These are phyloP conservation scores for Brachystomella parvula DNA, from an alignment of 1,140 invertebrate species.

Conservation along the genomic window DNA sequence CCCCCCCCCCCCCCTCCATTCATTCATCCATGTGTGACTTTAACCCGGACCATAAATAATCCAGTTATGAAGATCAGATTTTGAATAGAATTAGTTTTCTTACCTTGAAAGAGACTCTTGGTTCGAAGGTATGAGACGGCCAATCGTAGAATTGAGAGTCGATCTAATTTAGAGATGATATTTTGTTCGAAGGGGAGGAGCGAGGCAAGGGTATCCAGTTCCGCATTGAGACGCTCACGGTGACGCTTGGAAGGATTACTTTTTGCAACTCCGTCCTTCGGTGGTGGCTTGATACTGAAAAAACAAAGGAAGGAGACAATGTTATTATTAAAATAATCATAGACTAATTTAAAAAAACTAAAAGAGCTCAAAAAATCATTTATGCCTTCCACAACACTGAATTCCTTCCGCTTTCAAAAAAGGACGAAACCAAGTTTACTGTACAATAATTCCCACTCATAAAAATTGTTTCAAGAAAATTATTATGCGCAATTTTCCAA, in stretches of 20 bases:
- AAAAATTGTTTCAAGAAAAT: no score
- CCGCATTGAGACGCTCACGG: slow-evolving; percentile 91
- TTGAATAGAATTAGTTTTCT: no score
- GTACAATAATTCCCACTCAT: no score
- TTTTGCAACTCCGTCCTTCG: slow-evolving; percentile 94
- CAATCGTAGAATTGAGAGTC: slow-evolving; percentile 91
- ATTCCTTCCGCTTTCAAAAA: no score
- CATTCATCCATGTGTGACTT: no score
- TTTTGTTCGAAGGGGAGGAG: slow-evolving; percentile 96
- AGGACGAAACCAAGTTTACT: no score
- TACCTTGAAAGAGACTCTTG: slow-evolving; percentile 99
- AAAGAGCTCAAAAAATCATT: background rate
- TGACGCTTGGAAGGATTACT: slow-evolving; percentile 97
- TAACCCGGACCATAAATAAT: no score
- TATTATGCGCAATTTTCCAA: no score
- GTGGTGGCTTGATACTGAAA: slow-evolving; percentile 84
- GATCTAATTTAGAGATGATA: slow-evolving; percentile 94
- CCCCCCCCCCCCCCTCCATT: no score
- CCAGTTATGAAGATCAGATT: no score
- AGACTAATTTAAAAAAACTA: background rate
- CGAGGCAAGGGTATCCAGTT: slow-evolving; percentile 94
- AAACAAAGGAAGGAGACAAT: slow-evolving; percentile 38
- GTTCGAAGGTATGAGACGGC: slow-evolving; percentile 96
- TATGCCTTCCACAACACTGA: no score
- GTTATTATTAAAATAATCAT: slow-evolving; percentile 8